phyloP scores from a whole-genome alignment of 2,113 vertebrate species.

The Sinocyclocheilus rhinocerous region DNA sequence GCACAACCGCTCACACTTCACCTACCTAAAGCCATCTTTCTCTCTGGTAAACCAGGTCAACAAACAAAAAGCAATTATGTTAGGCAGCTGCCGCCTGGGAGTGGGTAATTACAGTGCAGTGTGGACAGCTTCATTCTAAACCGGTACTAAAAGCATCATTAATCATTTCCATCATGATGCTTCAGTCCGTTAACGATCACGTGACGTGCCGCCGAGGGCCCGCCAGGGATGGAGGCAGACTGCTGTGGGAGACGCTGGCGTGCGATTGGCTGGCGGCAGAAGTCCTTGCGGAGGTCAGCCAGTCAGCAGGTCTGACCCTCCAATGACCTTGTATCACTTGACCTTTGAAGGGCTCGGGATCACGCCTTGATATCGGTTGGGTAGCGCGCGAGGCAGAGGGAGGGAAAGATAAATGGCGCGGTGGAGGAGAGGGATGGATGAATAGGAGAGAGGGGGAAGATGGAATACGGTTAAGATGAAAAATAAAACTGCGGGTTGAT shows the following conservation, averaged over 20 bases:
- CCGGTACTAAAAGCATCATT: constrained; percentile 85
- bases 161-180: constrained; percentile 79
- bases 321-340: constrained; percentile 83
- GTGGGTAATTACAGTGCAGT: constrained; percentile 82
- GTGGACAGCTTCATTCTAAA: constrained; percentile 86
- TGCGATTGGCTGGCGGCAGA: constrained; percentile 72
- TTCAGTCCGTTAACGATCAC: constrained; percentile 74
- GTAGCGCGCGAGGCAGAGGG: constrained; percentile 59
- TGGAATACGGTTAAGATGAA: constrained; percentile 62
- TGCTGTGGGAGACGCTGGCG: neutral
- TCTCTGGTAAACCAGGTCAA: constrained; percentile 82
- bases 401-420: constrained; percentile 52
- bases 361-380: constrained; percentile 70
- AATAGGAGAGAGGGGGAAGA: constrained; percentile 57
- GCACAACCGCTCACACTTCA: constrained; percentile 50
- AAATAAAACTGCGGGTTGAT: constrained; percentile 69
- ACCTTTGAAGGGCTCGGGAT: constrained; percentile 72
- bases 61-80: constrained; percentile 87
- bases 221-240: constrained; percentile 53
- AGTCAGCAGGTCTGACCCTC: constrained; percentile 76
- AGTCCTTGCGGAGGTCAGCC: constrained; percentile 77
- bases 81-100: constrained; percentile 83
- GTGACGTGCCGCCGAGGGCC: constrained; percentile 68
- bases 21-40: constrained; percentile 73
- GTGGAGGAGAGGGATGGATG: constrained; percentile 50